Percentiles rank a stretch among this genome's conserved stretches.
These are phyloP conservation scores for Rhinolophus sinicus DNA, from an alignment of 2,113 vertebrate genomes.

Conservation along the genomic window DNA sequence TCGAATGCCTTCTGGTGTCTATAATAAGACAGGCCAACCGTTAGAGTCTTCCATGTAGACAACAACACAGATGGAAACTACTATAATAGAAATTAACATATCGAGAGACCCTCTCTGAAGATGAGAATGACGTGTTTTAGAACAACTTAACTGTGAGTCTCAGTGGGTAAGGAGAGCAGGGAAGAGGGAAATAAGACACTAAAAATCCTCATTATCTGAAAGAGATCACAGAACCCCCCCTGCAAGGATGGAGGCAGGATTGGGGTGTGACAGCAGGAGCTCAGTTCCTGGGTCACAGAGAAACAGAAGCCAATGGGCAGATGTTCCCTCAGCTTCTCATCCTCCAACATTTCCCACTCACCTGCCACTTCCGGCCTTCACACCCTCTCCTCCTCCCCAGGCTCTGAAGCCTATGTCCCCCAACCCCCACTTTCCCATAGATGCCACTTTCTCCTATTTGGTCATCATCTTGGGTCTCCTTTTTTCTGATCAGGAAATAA, in stretches of 20 bases:
- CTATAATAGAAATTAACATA: background rate
- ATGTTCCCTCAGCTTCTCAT: background rate
- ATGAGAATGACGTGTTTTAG: background rate
- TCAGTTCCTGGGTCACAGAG: background rate
- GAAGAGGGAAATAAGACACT: background rate
- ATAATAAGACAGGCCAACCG: background rate
- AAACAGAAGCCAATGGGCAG: background rate
- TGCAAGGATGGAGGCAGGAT: background rate
- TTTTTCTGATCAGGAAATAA: background rate
- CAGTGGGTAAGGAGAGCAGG: background rate
- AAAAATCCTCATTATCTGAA: background rate
- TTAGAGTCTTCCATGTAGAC: background rate
- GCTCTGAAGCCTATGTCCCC: background rate
- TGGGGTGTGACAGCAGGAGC: accelerated
- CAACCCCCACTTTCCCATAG: background rate
- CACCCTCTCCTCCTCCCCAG: background rate
- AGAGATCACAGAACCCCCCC: background rate
- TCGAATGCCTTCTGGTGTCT: background rate
- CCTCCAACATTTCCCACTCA: background rate
- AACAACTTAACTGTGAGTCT: background rate
- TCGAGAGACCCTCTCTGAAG: background rate
- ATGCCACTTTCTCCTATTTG: background rate
- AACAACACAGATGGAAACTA: background rate
- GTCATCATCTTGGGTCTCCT: background rate
- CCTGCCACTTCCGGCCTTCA: background rate